Percentiles rank a stretch among this genome's conserved stretches.
Evolutionary conservation across 2,113 vertebrate species (phyloP).

Genomic region (Urocolius indicus): DNA sequence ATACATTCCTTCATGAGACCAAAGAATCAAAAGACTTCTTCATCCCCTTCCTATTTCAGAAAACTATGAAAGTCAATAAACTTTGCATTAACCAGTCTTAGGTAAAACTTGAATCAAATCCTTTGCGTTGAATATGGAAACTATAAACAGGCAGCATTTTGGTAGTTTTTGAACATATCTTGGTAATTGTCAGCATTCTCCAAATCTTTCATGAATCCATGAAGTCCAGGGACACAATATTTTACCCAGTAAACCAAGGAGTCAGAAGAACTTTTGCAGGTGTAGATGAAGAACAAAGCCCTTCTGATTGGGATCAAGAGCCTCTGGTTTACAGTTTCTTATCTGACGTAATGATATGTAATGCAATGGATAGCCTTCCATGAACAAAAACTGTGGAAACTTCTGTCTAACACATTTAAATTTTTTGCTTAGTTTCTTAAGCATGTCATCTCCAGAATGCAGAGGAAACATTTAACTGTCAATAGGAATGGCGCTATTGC

Average conservation of each 20-base stretch:
- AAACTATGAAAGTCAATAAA: neutral
- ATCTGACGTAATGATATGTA: neutral
- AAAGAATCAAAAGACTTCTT: neutral
- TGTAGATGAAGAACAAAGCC: neutral
- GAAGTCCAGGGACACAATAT: neutral
- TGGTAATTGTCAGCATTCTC: neutral
- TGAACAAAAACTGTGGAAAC: neutral
- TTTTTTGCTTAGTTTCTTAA: neutral
- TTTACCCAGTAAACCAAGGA: neutral
- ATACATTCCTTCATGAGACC: neutral
- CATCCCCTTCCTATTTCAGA: neutral
- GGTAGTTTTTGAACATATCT: neutral
- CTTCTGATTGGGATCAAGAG: neutral
- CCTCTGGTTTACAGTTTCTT: neutral
- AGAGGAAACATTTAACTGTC: neutral
- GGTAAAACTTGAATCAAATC: neutral
- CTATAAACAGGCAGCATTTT: neutral
- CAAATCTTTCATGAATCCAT: neutral
- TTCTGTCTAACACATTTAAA: neutral
- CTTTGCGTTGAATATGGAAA: neutral
- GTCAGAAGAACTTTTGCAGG: neutral
- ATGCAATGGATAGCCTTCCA: neutral
- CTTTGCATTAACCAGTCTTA: neutral
- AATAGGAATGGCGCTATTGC: neutral
- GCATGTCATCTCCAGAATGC: neutral